Evolutionary conservation across 2,888 invertebrate species (phyloP).

Genomic region (Crematogaster levior): DNA sequence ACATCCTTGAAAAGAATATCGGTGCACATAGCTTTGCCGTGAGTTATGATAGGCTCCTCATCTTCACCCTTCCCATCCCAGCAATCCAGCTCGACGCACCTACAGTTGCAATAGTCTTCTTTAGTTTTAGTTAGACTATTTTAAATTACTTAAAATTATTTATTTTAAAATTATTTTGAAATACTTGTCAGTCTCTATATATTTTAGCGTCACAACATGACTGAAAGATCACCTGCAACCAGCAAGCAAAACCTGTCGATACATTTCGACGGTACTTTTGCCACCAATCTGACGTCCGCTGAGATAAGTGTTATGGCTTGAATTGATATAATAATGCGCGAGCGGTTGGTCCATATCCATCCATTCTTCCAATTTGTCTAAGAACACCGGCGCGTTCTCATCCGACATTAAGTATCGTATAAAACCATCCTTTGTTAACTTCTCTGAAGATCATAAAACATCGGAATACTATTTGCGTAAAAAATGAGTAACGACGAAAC

Average conservation of each 20-base stretch:
- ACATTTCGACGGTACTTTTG: slow-evolving; percentile 90
- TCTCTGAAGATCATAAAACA: slow-evolving; percentile 77
- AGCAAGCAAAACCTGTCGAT: slow-evolving; percentile 84
- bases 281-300: slow-evolving; percentile 90
- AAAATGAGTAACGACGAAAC: background rate
- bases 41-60: slow-evolving; percentile 91
- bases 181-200: background rate
- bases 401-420: slow-evolving; percentile 91
- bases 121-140: background rate
- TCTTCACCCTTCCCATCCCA: slow-evolving; percentile 90
- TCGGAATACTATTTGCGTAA: background rate
- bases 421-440: slow-evolving; percentile 88
- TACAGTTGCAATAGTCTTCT: slow-evolving; percentile 73
- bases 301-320: slow-evolving; percentile 89
- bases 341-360: slow-evolving; percentile 91
- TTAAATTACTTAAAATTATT: no score
- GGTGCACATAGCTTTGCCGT: slow-evolving; percentile 92
- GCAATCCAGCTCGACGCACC: slow-evolving; percentile 90
- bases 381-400: slow-evolving; percentile 90
- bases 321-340: slow-evolving; percentile 91
- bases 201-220: background rate
- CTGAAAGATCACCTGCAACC: slow-evolving; percentile 81
- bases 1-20: slow-evolving; percentile 89
- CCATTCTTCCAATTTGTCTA: slow-evolving; percentile 89
- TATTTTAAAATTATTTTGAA: background rate